A percentile compares a stretch with the other conserved stretches of the same genome.
Conservation (phyloP, 2,797 vertebrate genomes). For the Lepilemur ruficaudatus region DNA sequence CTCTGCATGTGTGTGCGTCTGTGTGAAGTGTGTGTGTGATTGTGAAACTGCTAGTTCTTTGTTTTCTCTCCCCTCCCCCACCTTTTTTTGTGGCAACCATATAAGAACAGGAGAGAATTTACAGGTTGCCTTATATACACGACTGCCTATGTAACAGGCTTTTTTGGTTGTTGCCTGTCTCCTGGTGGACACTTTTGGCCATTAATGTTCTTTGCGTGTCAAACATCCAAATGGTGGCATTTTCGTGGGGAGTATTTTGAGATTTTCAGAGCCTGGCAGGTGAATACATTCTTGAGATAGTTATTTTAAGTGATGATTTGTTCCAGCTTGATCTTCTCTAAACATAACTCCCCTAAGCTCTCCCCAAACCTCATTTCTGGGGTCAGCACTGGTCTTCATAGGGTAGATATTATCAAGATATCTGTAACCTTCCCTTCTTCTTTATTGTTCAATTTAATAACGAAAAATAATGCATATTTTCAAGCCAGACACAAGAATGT, state of each 20-base stretch:
- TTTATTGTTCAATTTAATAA: neutral
- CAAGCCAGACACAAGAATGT: neutral
- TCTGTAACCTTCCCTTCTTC: neutral
- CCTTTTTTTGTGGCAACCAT: neutral
- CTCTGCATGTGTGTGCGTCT: neutral
- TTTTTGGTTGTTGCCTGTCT: neutral
- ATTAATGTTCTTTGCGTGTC: no score
- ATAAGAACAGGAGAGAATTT: neutral
- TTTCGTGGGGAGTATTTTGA: neutral
- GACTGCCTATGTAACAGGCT: neutral
- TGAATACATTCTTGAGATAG: neutral
- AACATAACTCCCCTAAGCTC: neutral
- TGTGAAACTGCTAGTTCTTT: neutral
- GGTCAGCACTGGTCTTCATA: neutral
- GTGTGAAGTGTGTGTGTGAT: neutral
- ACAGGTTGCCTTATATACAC: neutral
- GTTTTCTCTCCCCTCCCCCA: no score
- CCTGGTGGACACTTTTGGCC: neutral
- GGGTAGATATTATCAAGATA: neutral
- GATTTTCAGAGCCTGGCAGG: neutral
- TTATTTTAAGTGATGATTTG: neutral
- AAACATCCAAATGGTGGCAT: neutral
- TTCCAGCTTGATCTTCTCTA: neutral
- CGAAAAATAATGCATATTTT: neutral
- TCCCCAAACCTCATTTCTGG: neutral